These are phyloP conservation scores for Pyrrhosoma nymphula DNA, from an alignment of 2,888 invertebrate species.

Conservation along the genomic window DNA sequence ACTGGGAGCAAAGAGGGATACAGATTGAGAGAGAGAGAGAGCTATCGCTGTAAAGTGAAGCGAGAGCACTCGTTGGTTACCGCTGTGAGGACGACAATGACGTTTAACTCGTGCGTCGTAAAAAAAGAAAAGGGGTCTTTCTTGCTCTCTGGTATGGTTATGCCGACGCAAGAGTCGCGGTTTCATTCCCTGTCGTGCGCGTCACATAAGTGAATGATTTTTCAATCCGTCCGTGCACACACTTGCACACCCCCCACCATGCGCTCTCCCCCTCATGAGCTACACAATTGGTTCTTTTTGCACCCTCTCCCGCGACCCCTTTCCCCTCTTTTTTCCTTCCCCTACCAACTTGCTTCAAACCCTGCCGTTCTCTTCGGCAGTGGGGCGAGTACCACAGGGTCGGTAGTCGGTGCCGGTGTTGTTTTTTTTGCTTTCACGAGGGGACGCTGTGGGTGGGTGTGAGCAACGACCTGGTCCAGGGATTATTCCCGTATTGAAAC, in stretches of 20 bases:
- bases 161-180: constrained; percentile 29
- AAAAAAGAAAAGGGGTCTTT: background rate
- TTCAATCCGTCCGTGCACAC: background rate
- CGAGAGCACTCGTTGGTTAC: background rate
- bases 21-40: background rate
- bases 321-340: background rate
- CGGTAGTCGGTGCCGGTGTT: background rate
- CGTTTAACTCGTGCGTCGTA: constrained; percentile 9
- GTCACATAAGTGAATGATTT: constrained; percentile 9
- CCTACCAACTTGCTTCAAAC: background rate
- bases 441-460: background rate
- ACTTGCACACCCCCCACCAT: no score
- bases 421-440: background rate
- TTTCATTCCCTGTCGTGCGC: background rate
- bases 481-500: constrained; percentile 53
- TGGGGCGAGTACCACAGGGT: background rate
- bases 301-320: background rate
- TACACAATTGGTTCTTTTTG: background rate
- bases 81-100: background rate
- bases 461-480: background rate
- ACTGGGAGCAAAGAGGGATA: background rate
- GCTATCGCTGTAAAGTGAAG: background rate
- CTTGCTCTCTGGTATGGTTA: constrained; percentile 16
- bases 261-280: background rate
- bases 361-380: background rate